Conservation (phyloP, 1,140 invertebrate species). For the Protaetia brevitarsis region DNA sequence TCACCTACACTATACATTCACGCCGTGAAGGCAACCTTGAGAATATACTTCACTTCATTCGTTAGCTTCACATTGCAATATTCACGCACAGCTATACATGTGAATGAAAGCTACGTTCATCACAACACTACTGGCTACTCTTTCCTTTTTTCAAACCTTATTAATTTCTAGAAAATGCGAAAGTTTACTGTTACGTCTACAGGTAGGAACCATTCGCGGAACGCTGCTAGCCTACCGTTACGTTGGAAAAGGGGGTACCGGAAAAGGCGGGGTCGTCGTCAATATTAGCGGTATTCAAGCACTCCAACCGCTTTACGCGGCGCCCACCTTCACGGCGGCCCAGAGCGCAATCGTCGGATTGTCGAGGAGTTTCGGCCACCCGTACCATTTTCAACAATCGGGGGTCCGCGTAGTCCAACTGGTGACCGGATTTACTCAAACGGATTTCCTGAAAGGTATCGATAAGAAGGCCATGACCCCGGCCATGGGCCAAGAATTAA, state of each 20-base stretch:
- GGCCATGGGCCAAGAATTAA: constrained; percentile 34
- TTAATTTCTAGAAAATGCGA: background rate
- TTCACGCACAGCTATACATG: too few species aligned
- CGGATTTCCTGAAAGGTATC: constrained; percentile 51
- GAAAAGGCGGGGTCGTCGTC: constrained; percentile 37
- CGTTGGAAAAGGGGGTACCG: constrained; percentile 30
- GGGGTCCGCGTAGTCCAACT: constrained; percentile 56
- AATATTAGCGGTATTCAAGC: constrained; percentile 39
- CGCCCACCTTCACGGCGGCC: constrained; percentile 36
- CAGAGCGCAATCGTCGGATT: constrained; percentile 38
- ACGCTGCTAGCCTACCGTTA: constrained; percentile 31
- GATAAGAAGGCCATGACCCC: constrained; percentile 45
- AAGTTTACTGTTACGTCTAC: background rate
- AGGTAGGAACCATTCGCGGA: constrained; percentile 34
- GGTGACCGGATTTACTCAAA: constrained; percentile 55
- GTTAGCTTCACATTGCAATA: too few species aligned
- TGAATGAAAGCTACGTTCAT: too few species aligned
- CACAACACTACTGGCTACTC: too few species aligned
- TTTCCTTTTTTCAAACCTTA: background rate
- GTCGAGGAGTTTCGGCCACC: constrained; percentile 43
- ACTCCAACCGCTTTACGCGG: constrained; percentile 32
- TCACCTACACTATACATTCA: too few species aligned
- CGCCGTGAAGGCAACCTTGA: too few species aligned
- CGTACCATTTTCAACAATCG: constrained; percentile 52
- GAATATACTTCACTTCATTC: too few species aligned